Evolutionary conservation across 2,888 invertebrate genomes (phyloP).

Genomic region (Hofmannophila pseudospretella): DNA sequence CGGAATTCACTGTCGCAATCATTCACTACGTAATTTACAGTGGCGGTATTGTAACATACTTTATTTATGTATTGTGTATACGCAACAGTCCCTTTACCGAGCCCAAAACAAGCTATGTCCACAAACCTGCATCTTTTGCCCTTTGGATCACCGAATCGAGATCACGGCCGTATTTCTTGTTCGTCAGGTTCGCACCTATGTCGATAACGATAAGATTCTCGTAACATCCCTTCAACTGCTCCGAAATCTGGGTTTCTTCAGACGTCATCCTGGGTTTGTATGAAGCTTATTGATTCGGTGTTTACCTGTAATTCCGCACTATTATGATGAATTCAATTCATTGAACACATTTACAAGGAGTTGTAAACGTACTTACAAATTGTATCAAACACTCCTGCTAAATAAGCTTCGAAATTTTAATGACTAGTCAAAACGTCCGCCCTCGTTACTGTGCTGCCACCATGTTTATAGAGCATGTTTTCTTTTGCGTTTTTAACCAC

Average conservation of each 20-base stretch:
- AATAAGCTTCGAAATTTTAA: constrained; percentile 62
- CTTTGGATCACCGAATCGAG: constrained; percentile 93
- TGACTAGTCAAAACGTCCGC: constrained; percentile 62
- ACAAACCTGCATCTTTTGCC: constrained; percentile 92
- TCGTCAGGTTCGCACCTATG: constrained; percentile 94
- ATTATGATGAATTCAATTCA: background rate
- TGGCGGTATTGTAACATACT: constrained; percentile 22
- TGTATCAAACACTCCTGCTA: constrained; percentile 75
- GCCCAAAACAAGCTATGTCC: too few relatives aligned
- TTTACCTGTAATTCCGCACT: constrained; percentile 55
- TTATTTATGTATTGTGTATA: constrained; percentile 23
- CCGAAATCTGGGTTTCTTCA: constrained; percentile 70
- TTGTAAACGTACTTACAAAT: constrained; percentile 51
- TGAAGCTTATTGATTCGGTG: constrained; percentile 72
- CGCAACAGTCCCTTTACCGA: too few relatives aligned
- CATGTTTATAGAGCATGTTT: constrained; percentile 52
- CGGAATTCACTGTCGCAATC: constrained; percentile 9
- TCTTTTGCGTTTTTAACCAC: background rate
- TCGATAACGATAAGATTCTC: constrained; percentile 95
- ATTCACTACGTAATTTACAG: constrained; percentile 13
- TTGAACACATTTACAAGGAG: background rate
- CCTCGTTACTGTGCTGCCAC: constrained; percentile 70
- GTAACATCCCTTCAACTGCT: constrained; percentile 86
- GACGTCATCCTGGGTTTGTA: constrained; percentile 69
- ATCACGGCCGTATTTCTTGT: constrained; percentile 95